Conservation (phyloP, 1,140 invertebrate species). For the Mercenaria mercenaria region DNA sequence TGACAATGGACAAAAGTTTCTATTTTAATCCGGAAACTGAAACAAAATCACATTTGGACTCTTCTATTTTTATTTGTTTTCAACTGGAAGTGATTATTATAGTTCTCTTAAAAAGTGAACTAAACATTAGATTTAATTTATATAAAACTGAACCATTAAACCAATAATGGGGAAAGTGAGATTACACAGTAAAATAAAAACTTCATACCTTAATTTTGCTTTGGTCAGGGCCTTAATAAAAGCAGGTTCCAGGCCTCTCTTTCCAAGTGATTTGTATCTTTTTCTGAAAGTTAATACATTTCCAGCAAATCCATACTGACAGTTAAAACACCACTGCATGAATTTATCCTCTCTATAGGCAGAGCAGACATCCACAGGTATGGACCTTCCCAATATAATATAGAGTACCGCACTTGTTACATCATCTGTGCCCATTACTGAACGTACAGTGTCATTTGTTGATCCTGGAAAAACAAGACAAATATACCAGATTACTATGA, state of each 20-base stretch:
- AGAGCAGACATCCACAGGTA: conserved; percentile 80
- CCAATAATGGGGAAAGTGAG: too few species aligned
- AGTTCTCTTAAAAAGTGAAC: too few species aligned
- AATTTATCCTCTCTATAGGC: conserved; percentile 80
- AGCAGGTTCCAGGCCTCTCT: conserved; percentile 80
- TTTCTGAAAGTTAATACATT: conserved; percentile 79
- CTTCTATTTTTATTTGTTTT: too few species aligned
- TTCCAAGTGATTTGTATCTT: conserved; percentile 77
- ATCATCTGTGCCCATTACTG: conserved; percentile 81
- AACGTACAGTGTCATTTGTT: conserved; percentile 82
- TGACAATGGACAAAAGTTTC: too few species aligned
- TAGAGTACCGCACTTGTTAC: conserved; percentile 77
- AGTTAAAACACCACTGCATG: conserved; percentile 81
- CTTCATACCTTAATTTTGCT: conserved; percentile 82
- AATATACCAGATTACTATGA: neutral
- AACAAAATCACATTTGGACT: too few species aligned
- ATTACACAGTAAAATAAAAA: too few species aligned
- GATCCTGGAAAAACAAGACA: conserved; percentile 72
- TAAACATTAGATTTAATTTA: too few species aligned
- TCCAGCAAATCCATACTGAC: conserved; percentile 84
- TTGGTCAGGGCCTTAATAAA: conserved; percentile 83
- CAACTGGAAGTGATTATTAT: too few species aligned
- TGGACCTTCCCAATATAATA: conserved; percentile 80
- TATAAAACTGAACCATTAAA: too few species aligned
- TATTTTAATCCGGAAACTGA: too few species aligned